Base-by-base conservation (phyloP, 2,797 vertebrate genomes). In the Spizella passerina region DNA sequence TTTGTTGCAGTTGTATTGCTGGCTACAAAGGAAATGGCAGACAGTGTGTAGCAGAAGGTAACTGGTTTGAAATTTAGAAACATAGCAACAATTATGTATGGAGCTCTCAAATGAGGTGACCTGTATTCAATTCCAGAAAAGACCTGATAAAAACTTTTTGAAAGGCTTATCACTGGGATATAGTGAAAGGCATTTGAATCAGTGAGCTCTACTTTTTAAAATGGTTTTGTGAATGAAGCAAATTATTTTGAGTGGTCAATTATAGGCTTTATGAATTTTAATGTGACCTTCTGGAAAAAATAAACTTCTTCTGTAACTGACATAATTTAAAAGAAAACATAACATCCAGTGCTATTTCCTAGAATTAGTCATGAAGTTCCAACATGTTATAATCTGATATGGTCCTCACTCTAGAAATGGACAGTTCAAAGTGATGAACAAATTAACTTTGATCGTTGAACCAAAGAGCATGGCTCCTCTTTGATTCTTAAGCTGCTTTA, bases 21-120 rank as follows among this genome's bases (percentile, higher is more conserved):
- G 99, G 99, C n/a, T 99, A 98, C 96, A 99, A 99, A 13, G 99
- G 99, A 79, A 99, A 99, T 14, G 99, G 99, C 86, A 98, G 98
- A 61, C 98, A 99, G n/a, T 99, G 99, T 77, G 98, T 99, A 20
- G 98, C 99, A 38, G 99, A 99, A 97, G 99, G 99, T 99, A 97
- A 95, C 15, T 69, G 63, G 43, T 64, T 84, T 66, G 21, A 82
- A 86, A 82, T 63, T 53, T n/a, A 26, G 26, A n/a, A 32, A 16
- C 13, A 4, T 34, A 15, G 30, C 49, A 49, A 23, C 39, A 41
- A 19, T 59, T 70, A 24, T 23, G 14, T 2, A 1, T 6, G 26
- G 19, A 14, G 12, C 23, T 76, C 38, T 88, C 80, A 21, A 85
- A 36, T 32, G 24, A 73, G 14, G 7, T 1, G 6, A 44, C 27